A percentile compares a stretch with the other conserved stretches of the same genome.
phyloP scores from a whole-genome alignment of 2,797 vertebrate genomes.

The Oreonectes daqikongensis region DNA sequence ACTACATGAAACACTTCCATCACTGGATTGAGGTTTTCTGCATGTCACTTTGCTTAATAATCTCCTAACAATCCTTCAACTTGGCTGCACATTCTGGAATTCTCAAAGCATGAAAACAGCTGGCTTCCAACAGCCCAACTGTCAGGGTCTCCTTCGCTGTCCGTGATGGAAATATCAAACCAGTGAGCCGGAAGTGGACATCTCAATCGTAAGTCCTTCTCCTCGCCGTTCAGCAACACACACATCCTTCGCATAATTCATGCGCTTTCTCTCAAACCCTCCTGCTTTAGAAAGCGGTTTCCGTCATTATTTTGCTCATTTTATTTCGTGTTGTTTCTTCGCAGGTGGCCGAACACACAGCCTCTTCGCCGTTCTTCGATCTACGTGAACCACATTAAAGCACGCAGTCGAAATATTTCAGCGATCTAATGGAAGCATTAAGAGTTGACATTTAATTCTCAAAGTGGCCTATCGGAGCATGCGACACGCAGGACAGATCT shows the following conservation, averaged over 20 bases:
- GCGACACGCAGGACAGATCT: conserved; percentile 28
- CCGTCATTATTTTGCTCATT: conserved; percentile 32
- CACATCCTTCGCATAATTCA: conserved; percentile 73
- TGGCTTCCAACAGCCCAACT: conserved; percentile 80
- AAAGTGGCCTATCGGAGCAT: conserved; percentile 55
- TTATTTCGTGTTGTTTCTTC: conserved; percentile 37
- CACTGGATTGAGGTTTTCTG: conserved; percentile 71
- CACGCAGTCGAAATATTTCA: conserved; percentile 54
- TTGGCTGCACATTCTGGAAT: conserved; percentile 74
- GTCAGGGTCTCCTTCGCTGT: conserved; percentile 82
- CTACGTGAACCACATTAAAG: conserved; percentile 39
- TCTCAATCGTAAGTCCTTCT: conserved; percentile 78
- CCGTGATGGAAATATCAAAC: conserved; percentile 83
- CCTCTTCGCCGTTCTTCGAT: conserved; percentile 34
- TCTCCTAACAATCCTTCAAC: conserved; percentile 79
- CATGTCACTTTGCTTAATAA: conserved; percentile 84
- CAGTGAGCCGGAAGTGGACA: conserved; percentile 81
- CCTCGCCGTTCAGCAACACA: conserved; percentile 65
- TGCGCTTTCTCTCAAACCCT: conserved; percentile 53
- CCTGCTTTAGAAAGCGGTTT: conserved; percentile 11
- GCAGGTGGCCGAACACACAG: conserved; percentile 34
- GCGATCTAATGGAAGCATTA: conserved; percentile 54
- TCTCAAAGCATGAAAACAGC: conserved; percentile 83
- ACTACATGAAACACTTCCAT: conserved; percentile 64
- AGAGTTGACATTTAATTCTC: conserved; percentile 58